Base-by-base conservation (phyloP, 2,797 vertebrate species). In the Characodon lateralis region DNA sequence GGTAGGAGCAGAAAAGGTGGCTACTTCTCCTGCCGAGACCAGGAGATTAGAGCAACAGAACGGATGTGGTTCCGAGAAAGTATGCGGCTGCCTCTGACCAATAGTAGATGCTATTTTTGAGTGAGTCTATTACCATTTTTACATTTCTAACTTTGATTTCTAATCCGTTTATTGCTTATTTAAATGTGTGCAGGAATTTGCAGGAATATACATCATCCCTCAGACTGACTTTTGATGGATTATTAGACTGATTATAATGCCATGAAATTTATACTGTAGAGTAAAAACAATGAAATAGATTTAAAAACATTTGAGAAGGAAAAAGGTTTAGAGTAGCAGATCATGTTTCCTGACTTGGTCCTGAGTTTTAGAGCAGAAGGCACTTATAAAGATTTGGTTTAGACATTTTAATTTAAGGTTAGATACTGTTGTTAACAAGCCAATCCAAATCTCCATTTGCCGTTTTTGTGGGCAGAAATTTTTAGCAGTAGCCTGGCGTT, bases 401-500 rank as follows among this genome's bases (percentile, higher is more conserved):
- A 48, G 13, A 10, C 46, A 9, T 48, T 48, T 48, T 14, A 48
- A 48, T 48, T 80, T 79, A 35, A 35, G 3, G 4, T 35, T 35
- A 35, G 35, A 35, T 35, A 35, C 3, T 35, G 35, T 35, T 35
- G 35, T 35, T 3, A 35, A 35, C 35, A 35, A 35, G 2, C 35
- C 35, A 35, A 35, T 35, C 35, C 35, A 35, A 35, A 35, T 35
- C 35, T 35, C 3, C 65, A 28, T 74, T 2, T 13, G 76, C 72
- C 55, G 24, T 58, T 65, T 77, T 51, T 61, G 56, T 16, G 73
- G 72, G 68, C n/a, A 43, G n/a, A 9, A 31, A 39, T 51, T 24
- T 26, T 28, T 82, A 81, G 66, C 31, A 9, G 73, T 39, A 61
- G 51, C 50, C 43, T 74, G 81, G 69, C 70, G 74, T 84, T 84